A percentile compares a stretch with the other conserved stretches of the same genome.
Evolutionary conservation across 2,113 vertebrate species (phyloP).

Genomic region (Petrocephalus zakoni): DNA sequence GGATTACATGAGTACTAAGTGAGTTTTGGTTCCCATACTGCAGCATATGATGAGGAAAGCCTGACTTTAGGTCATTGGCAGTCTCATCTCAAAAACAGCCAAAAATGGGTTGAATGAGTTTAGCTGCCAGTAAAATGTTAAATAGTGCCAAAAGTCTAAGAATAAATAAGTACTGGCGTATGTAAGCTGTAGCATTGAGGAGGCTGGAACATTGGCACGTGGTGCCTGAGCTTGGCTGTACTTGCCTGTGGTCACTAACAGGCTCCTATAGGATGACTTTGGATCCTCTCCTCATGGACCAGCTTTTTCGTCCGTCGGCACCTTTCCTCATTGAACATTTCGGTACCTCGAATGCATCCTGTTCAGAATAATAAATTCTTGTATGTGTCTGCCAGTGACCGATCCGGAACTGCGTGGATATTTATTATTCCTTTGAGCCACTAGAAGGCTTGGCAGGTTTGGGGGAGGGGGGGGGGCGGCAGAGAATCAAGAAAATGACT

Average conservation of each 20-base stretch:
- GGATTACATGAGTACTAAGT: not conserved
- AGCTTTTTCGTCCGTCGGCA: not conserved
- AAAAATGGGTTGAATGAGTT: not conserved
- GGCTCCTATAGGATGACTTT: conserved; percentile 5
- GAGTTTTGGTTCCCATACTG: not conserved
- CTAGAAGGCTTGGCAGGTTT: not conserved
- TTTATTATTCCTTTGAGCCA: conserved; percentile 29
- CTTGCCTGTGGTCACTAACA: not conserved
- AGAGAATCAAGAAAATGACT: not conserved
- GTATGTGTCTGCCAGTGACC: conserved; percentile 10
- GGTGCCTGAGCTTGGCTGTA: not conserved
- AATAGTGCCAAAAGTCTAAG: not conserved
- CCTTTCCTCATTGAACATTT: conserved; percentile 15
- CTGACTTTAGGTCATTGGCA: not conserved
- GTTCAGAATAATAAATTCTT: conserved; percentile 33
- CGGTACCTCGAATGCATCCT: conserved; percentile 37
- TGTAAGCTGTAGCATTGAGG: not conserved
- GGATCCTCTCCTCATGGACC: conserved; percentile 12
- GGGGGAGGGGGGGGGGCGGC: not conserved
- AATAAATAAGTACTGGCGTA: not conserved
- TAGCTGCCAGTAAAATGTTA: not conserved
- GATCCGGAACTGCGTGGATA: conserved; percentile 1
- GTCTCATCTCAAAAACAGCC: not conserved
- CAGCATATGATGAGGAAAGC: not conserved
- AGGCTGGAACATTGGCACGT: not conserved